These are phyloP conservation scores for Chaenodraco wilsoni DNA, from an alignment of 2,797 vertebrate species.

Conservation along the genomic window DNA sequence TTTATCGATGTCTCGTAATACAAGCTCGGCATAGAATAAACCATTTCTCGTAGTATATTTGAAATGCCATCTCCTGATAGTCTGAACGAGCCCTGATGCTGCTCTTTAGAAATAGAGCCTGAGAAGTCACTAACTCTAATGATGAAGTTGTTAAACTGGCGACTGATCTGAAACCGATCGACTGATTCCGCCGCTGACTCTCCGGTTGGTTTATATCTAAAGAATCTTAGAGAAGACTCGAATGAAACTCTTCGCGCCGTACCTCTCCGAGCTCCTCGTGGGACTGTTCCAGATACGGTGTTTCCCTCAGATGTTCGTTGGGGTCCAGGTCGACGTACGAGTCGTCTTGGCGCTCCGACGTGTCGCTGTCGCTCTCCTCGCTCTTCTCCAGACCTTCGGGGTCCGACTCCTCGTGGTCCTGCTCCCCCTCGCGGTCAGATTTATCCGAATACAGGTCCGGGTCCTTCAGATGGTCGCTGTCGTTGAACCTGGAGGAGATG, in stretches of 20 bases:
- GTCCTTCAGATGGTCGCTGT: slow-evolving; percentile 96
- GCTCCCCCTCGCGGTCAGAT: slow-evolving; percentile 96
- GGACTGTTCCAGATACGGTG: slow-evolving; percentile 91
- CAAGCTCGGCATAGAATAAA: too few species aligned
- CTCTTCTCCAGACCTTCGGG: slow-evolving; percentile 94
- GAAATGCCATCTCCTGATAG: too few species aligned
- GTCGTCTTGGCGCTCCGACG: slow-evolving; percentile 95
- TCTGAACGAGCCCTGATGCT: too few species aligned
- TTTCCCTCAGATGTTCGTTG: slow-evolving; percentile 88
- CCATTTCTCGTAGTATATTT: too few species aligned
- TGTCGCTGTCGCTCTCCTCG: slow-evolving; percentile 97
- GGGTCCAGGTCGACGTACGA: slow-evolving; percentile 92
- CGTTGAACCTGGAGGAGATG: slow-evolving; percentile 87
- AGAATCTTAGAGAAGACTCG: not conserved
- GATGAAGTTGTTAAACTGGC: too few species aligned
- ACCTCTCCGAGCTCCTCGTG: slow-evolving; percentile 98
- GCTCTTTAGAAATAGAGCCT: too few species aligned
- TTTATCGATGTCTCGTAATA: not conserved
- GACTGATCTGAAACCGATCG: too few species aligned
- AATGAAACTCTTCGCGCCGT: slow-evolving; percentile 29
- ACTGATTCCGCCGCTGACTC: too few species aligned
- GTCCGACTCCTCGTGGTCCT: slow-evolving; percentile 94
- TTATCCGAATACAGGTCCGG: slow-evolving; percentile 97
- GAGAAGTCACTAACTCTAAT: too few species aligned
- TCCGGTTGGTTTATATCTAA: too few species aligned